Base-by-base conservation (phyloP, 2,113 vertebrate genomes). In the Misgurnus mizolepis region DNA sequence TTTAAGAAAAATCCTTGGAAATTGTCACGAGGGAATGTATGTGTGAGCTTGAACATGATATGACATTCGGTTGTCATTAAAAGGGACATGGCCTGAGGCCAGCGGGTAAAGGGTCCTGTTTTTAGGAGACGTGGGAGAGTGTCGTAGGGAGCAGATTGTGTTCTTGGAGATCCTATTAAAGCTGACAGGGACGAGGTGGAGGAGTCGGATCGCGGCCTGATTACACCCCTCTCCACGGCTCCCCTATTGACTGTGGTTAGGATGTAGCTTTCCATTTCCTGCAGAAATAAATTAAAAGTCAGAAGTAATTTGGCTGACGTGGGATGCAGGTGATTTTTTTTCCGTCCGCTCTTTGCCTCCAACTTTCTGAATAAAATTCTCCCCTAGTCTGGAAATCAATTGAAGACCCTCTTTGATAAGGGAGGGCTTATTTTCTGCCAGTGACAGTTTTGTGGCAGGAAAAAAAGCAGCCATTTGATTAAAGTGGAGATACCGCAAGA, bases 281-380 rank as follows among this genome's bases (percentile, higher is more conserved):
- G 88, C 94, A 91, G 95, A 98, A 99, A 99, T 98, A 99, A 99
- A 99, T 98, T 98, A 98, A 97, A 99, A 98, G 97, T 99, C 97
- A 98, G 96, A 99, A 98, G 92, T 98, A 96, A 99, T 98, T 98
- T 99, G 94, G 93, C 93, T 99, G 97, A 98, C 87, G 93, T 94
- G 94, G 91, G 90, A 91, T 95, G 93, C 95, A 96, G 95, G 95
- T 96, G 94, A 86, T 73, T 73, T 78, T 85, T 85, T 86, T 75
- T 84, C 45, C 60, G 17, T 55, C 8, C n/a, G 8, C 67, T 74
- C 68, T 76, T 82, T 76, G 80, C 69, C 78, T 83, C 85, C 86
- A 90, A 90, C 90, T 91, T 93, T 93, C 91, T 86, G 91, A 94
- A 82, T 86, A 93, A 91, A 91, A 93, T 95, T 91, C 89, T 89